Percentiles rank a stretch among this genome's conserved stretches.
These are phyloP conservation scores for Anguilla anguilla DNA, from an alignment of 2,797 vertebrate genomes.

Conservation along the genomic window DNA sequence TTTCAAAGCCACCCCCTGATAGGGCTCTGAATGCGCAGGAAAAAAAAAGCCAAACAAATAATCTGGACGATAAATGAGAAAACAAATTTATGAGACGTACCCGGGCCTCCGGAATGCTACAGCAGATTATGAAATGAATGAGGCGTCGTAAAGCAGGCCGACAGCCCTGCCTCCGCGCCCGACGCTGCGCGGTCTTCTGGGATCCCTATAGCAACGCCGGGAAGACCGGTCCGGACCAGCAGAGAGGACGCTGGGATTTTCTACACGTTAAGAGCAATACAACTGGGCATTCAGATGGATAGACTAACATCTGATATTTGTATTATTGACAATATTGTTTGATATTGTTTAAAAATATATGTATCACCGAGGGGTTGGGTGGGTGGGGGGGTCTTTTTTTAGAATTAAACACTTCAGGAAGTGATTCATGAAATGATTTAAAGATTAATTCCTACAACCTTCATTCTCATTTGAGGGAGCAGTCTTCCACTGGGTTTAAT, in stretches of 20 bases:
- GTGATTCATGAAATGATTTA: neutral
- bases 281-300: too few species aligned
- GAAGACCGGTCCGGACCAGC: conserved; percentile 19
- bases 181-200: conserved; percentile 12
- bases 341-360: conserved; percentile 40
- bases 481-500: too few species aligned
- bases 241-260: conserved; percentile 16
- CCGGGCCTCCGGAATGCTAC: conserved; percentile 5
- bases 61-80: conserved; percentile 23
- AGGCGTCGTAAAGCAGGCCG: conserved; percentile 39
- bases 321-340: conserved; percentile 50
- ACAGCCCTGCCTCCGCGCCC: conserved; percentile 46
- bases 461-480: neutral
- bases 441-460: neutral
- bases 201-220: conserved; percentile 39
- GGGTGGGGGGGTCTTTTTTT: neutral
- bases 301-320: conserved; percentile 47
- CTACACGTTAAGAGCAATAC: too few species aligned
- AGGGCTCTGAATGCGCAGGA: neutral
- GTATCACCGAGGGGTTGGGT: conserved; percentile 19
- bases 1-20: neutral
- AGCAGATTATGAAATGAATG: conserved; percentile 45
- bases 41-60: neutral
- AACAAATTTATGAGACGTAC: conserved; percentile 22
- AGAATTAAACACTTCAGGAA: neutral